Percentiles rank a stretch among this genome's conserved stretches.
Evolutionary conservation across 2,113 vertebrate species (phyloP).

Genomic region (Lepus europaeus): DNA sequence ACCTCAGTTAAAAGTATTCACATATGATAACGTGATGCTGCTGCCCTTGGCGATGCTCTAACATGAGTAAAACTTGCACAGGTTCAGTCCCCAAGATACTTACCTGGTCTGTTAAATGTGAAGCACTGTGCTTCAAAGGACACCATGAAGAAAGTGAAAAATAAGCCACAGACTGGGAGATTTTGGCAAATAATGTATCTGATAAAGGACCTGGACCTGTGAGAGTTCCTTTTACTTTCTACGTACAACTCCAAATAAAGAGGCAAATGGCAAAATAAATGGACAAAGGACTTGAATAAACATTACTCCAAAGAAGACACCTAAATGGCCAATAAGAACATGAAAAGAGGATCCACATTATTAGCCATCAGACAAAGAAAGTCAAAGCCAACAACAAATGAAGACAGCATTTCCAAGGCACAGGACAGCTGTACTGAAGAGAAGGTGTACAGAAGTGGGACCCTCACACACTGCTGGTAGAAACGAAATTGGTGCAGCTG

Average conservation of each 20-base stretch:
- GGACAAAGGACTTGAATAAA: too few species aligned
- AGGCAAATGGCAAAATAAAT: not conserved
- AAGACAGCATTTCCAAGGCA: not conserved
- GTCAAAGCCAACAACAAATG: not conserved
- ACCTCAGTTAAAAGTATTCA: not conserved
- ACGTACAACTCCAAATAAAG: conserved; percentile 3
- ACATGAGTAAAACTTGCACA: not conserved
- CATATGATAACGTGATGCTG: not conserved
- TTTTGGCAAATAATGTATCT: not conserved
- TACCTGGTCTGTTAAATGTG: not conserved
- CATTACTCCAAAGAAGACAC: not conserved
- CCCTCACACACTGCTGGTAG: not conserved
- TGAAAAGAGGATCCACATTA: not conserved
- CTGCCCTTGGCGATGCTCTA: not conserved
- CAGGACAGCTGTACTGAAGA: not conserved
- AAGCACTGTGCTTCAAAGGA: not conserved
- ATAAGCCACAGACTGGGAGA: not conserved
- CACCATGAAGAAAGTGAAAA: not conserved
- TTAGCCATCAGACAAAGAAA: not conserved
- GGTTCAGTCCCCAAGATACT: not conserved
- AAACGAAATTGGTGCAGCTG: not conserved
- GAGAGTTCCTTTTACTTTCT: not conserved
- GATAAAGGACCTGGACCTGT: not conserved
- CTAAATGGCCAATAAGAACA: not conserved
- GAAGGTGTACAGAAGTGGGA: not conserved